Conservation (phyloP, 2,797 vertebrate species). For the Pogonophryne albipinna region DNA sequence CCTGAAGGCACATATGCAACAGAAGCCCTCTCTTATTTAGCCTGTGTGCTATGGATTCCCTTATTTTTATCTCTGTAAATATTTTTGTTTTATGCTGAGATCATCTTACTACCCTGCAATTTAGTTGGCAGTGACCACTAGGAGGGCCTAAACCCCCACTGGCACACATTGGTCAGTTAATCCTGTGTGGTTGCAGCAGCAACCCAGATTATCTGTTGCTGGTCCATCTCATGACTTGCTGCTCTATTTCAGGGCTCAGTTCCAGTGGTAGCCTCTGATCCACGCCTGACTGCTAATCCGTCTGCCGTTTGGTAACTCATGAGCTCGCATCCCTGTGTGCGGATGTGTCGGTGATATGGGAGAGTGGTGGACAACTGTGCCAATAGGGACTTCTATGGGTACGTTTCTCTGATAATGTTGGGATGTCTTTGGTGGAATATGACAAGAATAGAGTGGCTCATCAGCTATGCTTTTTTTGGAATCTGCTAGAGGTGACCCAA, state of each 20-base stretch:
- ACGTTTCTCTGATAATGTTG: constrained; percentile 45
- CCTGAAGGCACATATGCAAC: constrained; percentile 3
- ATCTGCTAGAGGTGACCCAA: constrained; percentile 64
- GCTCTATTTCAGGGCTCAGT: constrained; percentile 85
- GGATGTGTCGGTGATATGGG: constrained; percentile 89
- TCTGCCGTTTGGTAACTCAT: constrained; percentile 70
- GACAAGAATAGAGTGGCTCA: constrained; percentile 42
- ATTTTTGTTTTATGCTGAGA: constrained; percentile 21
- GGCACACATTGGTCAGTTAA: constrained; percentile 68
- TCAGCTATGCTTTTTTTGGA: constrained; percentile 29
- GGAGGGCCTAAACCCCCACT: constrained; percentile 27
- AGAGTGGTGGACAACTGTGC: constrained; percentile 90
- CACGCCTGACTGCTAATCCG: constrained; percentile 70
- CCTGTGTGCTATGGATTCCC: constrained; percentile 3
- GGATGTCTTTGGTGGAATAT: constrained; percentile 15
- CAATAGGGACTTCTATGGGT: constrained; percentile 88
- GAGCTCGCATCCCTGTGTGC: constrained; percentile 74
- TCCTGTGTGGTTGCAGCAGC: constrained; percentile 74
- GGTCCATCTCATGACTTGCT: constrained; percentile 72
- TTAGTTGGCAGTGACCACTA: constrained; percentile 36
- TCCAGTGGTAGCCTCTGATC: constrained; percentile 75
- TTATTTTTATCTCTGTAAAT: constrained; percentile 34
- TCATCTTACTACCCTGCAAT: constrained; percentile 31
- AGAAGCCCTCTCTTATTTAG: background rate
- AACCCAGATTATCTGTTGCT: constrained; percentile 78